Percentiles rank a stretch among this genome's conserved stretches.
phyloP scores from a whole-genome alignment of 2,888 invertebrate genomes.

The Phortica okadai region DNA sequence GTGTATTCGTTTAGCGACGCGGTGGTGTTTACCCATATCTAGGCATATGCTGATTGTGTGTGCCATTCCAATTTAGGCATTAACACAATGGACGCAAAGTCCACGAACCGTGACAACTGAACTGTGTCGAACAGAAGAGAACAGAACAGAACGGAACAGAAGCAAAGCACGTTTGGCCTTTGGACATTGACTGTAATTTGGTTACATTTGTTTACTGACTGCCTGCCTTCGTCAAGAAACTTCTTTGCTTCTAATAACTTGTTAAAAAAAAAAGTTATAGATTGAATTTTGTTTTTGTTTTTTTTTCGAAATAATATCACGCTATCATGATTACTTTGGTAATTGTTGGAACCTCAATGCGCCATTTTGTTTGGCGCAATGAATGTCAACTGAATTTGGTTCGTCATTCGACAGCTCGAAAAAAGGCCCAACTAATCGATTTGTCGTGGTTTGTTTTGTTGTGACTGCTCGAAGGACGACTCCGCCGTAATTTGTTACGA shows the following conservation, averaged over 20 bases:
- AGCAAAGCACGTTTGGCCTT: not conserved
- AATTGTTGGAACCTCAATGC: no score
- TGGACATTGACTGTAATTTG: not conserved
- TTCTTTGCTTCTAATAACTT: no score
- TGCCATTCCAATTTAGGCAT: slow-evolving; percentile 34
- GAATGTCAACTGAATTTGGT: not conserved
- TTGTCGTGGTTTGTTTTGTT: slow-evolving; percentile 2
- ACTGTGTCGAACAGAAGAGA: no score
- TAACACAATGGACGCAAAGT: slow-evolving; percentile 37
- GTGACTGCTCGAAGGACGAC: slow-evolving; percentile 5
- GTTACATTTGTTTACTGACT: not conserved
- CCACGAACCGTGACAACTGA: slow-evolving; percentile 30
- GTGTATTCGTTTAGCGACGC: slow-evolving; percentile 60
- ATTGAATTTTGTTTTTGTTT: no score
- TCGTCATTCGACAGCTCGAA: not conserved
- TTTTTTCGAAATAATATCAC: no score
- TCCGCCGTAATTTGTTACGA: slow-evolving; percentile 23
- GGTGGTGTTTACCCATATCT: slow-evolving; percentile 72
- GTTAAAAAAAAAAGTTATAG: no score
- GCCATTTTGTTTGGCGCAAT: no score
- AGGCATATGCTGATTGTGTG: slow-evolving; percentile 67
- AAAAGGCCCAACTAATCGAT: slow-evolving; percentile 33
- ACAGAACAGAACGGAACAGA: not conserved
- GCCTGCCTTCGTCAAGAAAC: no score
- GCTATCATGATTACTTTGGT: no score